phyloP scores from a whole-genome alignment of 2,797 vertebrate species.

The Rhyacichthys aspro region DNA sequence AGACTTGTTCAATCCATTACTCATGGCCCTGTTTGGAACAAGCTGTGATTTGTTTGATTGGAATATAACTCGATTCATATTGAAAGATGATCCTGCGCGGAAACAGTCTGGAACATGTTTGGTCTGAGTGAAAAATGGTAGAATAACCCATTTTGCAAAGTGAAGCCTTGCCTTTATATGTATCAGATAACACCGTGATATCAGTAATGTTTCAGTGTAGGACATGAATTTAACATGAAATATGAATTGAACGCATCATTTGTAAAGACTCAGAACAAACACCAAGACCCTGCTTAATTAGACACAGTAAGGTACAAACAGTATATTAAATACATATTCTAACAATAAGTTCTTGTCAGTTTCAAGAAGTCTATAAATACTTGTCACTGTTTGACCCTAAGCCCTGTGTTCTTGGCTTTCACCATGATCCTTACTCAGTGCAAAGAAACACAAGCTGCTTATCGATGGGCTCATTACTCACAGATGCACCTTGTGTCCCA shows the following conservation, averaged over 20 bases:
- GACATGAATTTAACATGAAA: constrained; percentile 28
- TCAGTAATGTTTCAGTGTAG: constrained; percentile 46
- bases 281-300: no score
- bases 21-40: constrained; percentile 66
- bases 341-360: no score
- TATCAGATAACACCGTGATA: constrained; percentile 15
- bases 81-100: constrained; percentile 39
- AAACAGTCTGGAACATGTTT: constrained; percentile 41
- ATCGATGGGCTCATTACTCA: constrained; percentile 51
- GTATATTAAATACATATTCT: no score
- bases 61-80: constrained; percentile 72
- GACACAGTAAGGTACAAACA: no score
- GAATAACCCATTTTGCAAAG: constrained; percentile 44
- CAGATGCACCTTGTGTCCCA: constrained; percentile 25
- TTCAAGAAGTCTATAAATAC: background rate
- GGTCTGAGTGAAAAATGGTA: constrained; percentile 38
- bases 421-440: constrained; percentile 24
- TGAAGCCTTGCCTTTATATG: constrained; percentile 38
- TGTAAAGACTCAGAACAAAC: no score
- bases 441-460: constrained; percentile 36
- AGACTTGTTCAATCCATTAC: constrained; percentile 74
- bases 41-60: constrained; percentile 76
- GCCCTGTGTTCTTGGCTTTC: constrained; percentile 14
- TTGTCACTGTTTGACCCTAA: constrained; percentile 3
- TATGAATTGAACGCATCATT: no score